Conservation (phyloP, 2,888 invertebrate genomes). For the Phlogophora meticulosa region DNA sequence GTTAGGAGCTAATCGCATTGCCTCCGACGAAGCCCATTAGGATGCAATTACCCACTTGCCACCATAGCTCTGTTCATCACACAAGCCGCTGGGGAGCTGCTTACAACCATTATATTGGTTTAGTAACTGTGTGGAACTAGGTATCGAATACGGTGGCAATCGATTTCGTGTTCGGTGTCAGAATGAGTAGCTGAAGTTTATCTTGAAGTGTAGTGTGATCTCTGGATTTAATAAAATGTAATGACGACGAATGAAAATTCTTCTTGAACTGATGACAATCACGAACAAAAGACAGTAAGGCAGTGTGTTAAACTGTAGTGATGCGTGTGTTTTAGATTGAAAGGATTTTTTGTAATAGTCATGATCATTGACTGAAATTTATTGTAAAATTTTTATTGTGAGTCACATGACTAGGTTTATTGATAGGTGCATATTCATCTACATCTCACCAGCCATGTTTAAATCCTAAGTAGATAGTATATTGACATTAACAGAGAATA, state of each 20-base stretch:
- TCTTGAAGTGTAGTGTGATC: constrained; percentile 2
- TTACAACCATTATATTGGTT: constrained; percentile 43
- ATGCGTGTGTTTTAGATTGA: neutral
- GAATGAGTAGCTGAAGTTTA: constrained; percentile 4
- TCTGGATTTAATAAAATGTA: neutral
- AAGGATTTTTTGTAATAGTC: neutral
- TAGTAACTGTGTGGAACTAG: constrained; percentile 5
- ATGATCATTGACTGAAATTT: neutral
- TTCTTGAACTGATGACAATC: too few species aligned
- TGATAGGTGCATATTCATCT: too few species aligned
- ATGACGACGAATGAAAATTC: too few species aligned
- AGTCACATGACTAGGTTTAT: too few species aligned
- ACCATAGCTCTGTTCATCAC: constrained; percentile 57
- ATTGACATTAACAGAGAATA: too few species aligned
- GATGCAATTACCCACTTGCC: constrained; percentile 70
- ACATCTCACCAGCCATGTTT: too few species aligned
- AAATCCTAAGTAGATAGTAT: too few species aligned
- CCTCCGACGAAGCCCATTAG: constrained; percentile 63
- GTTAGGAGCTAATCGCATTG: constrained; percentile 72
- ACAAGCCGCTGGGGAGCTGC: constrained; percentile 64
- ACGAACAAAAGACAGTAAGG: too few species aligned
- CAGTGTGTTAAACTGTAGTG: neutral
- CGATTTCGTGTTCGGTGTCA: constrained; percentile 22
- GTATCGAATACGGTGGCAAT: constrained; percentile 1
- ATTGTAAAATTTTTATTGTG: neutral